Evolutionary conservation across 2,888 invertebrate genomes (phyloP).

Genomic region (Rambutsinella grinnellia): DNA sequence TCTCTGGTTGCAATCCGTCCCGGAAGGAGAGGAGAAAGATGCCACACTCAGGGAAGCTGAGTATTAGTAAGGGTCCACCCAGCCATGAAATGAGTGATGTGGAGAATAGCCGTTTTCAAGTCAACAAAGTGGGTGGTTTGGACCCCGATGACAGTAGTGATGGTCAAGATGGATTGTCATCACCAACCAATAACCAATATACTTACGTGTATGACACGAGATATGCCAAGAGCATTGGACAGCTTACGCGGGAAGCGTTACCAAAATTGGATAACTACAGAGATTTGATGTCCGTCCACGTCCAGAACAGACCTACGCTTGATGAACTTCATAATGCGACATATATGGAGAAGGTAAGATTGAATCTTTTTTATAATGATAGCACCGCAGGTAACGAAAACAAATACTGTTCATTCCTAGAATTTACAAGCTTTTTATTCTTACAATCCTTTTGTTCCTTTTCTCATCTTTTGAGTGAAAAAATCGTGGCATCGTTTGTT

Average conservation of each 20-base stretch:
- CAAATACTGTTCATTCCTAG: too few relatives aligned
- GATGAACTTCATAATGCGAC: slow-evolving; percentile 71
- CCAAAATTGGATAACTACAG: slow-evolving; percentile 71
- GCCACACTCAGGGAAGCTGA: slow-evolving; percentile 61
- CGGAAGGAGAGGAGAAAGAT: slow-evolving; percentile 45
- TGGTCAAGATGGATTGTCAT: slow-evolving; percentile 47
- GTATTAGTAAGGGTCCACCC: slow-evolving; percentile 56
- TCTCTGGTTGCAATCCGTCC: background rate
- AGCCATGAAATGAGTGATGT: slow-evolving; percentile 63
- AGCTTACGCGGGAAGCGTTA: slow-evolving; percentile 74
- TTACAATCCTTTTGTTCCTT: background rate
- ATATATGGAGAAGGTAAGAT: slow-evolving; percentile 66
- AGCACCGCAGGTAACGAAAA: too few relatives aligned
- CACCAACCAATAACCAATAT: slow-evolving; percentile 62
- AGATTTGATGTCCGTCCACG: slow-evolving; percentile 68
- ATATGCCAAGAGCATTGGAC: slow-evolving; percentile 72
- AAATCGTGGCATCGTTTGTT: too few relatives aligned
- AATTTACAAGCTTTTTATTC: too few relatives aligned
- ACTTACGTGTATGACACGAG: slow-evolving; percentile 67
- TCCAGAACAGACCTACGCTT: slow-evolving; percentile 68
- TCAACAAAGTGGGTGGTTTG: slow-evolving; percentile 64
- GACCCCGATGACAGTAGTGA: slow-evolving; percentile 50
- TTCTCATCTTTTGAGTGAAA: background rate
- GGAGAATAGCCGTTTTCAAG: slow-evolving; percentile 65
- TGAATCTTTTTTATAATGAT: too few relatives aligned